Percentiles rank a stretch among this genome's conserved stretches.
Conservation (phyloP, 2,888 invertebrate species). For the Cephus nigrinus region DNA sequence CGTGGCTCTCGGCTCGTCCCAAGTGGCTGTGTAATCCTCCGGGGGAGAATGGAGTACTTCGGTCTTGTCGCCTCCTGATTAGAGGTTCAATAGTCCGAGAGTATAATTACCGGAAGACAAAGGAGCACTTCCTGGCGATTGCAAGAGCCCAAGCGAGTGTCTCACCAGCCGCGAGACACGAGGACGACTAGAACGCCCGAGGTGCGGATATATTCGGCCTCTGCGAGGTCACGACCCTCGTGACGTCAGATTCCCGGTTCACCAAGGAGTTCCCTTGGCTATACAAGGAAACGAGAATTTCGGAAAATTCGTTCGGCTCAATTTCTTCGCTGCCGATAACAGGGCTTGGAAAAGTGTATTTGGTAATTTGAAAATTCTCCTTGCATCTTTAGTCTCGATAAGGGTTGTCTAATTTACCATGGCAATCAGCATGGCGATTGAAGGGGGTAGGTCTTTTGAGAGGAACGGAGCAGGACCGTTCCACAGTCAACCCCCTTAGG, state of each 20-base stretch:
- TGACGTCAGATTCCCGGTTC: background rate
- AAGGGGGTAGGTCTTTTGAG: background rate
- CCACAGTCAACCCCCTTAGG: background rate
- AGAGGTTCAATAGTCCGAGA: slow-evolving; percentile 22
- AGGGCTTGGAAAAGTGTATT: background rate
- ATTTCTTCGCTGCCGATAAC: no score
- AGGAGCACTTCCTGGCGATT: slow-evolving; percentile 1
- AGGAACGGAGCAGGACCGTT: background rate
- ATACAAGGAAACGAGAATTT: background rate
- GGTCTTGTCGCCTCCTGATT: slow-evolving; percentile 17
- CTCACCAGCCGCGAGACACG: background rate
- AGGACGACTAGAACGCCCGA: background rate
- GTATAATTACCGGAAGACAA: slow-evolving; percentile 23
- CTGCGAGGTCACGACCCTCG: background rate
- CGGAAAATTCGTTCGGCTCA: background rate
- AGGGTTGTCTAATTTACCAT: background rate
- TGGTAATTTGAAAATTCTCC: background rate
- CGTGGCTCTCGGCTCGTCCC: background rate
- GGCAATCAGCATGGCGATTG: background rate
- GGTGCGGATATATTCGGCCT: background rate
- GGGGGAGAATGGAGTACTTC: slow-evolving; percentile 3
- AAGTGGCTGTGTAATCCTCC: slow-evolving; percentile 18
- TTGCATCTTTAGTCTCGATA: background rate
- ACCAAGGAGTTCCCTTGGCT: background rate
- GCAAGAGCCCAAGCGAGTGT: background rate